These are phyloP conservation scores for Polymixis flavicincta DNA, from an alignment of 2,888 invertebrate genomes.

Conservation along the genomic window DNA sequence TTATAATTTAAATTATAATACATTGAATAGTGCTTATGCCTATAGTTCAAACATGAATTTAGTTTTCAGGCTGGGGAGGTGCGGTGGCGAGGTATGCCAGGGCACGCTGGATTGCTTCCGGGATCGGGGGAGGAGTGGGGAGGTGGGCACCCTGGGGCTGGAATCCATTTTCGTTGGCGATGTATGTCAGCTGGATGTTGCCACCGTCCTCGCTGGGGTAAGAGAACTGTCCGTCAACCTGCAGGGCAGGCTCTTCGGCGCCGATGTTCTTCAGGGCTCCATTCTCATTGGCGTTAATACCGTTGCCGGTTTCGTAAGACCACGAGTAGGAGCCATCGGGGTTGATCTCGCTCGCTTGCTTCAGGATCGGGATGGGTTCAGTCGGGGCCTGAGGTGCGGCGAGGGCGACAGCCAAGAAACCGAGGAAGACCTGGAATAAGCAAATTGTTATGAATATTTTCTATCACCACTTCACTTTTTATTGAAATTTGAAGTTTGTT, in stretches of 20 bases:
- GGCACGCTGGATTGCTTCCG: constrained; percentile 92
- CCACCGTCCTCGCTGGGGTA: constrained; percentile 92
- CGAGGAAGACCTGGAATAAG: constrained; percentile 83
- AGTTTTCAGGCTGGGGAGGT: constrained; percentile 87
- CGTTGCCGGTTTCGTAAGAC: constrained; percentile 92
- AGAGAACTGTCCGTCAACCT: constrained; percentile 91
- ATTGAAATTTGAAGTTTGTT: not conserved
- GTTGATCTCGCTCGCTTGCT: constrained; percentile 88
- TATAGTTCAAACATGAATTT: constrained; percentile 58
- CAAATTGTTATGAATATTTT: constrained; percentile 26
- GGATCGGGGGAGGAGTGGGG: constrained; percentile 93
- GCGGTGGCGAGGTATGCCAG: constrained; percentile 92
- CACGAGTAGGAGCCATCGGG: constrained; percentile 91
- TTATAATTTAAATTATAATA: constrained; percentile 48
- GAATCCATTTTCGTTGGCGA: constrained; percentile 93
- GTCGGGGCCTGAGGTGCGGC: constrained; percentile 83
- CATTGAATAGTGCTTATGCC: constrained; percentile 61
- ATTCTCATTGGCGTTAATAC: constrained; percentile 90
- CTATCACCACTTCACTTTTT: constrained; percentile 10
- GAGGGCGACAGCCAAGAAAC: constrained; percentile 79
- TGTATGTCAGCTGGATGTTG: constrained; percentile 91
- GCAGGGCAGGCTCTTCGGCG: constrained; percentile 87
- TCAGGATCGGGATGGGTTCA: constrained; percentile 88
- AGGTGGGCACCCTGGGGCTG: constrained; percentile 92
- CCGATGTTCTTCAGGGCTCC: constrained; percentile 90